Conservation (phyloP, 2,797 vertebrate genomes). For the Mionectes olivaceus region DNA sequence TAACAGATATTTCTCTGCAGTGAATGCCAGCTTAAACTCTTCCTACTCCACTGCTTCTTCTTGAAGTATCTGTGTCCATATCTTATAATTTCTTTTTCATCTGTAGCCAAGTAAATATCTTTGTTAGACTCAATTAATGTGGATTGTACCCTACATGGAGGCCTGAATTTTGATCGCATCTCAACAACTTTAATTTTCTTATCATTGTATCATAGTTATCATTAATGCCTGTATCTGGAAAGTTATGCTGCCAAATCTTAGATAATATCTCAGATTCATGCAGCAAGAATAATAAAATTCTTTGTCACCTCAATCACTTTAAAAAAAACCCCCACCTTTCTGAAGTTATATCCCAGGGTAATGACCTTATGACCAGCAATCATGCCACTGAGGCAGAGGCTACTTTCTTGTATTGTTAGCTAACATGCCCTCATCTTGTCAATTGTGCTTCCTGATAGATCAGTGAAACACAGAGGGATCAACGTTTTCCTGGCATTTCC, state of each 20-base stretch:
- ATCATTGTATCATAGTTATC: neutral
- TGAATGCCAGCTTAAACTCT: neutral
- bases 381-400: neutral
- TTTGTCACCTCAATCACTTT: neutral
- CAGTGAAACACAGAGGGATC: neutral
- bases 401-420: neutral
- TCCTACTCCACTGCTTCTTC: neutral
- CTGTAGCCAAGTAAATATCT: slow-evolving; percentile 17
- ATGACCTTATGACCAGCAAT: neutral
- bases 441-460: neutral
- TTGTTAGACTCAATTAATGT: neutral
- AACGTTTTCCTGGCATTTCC: neutral
- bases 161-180: slow-evolving; percentile 1
- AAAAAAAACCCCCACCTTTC: accelerated
- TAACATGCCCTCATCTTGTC: neutral
- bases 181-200: neutral
- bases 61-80: neutral
- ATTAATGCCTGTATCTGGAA: neutral
- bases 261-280: neutral
- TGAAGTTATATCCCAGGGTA: neutral
- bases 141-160: neutral
- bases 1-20: neutral
- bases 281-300: neutral
- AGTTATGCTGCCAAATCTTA: neutral
- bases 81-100: neutral